Base-by-base conservation (phyloP, 2,113 vertebrate species). In the Pyxicephalus adspersus region DNA sequence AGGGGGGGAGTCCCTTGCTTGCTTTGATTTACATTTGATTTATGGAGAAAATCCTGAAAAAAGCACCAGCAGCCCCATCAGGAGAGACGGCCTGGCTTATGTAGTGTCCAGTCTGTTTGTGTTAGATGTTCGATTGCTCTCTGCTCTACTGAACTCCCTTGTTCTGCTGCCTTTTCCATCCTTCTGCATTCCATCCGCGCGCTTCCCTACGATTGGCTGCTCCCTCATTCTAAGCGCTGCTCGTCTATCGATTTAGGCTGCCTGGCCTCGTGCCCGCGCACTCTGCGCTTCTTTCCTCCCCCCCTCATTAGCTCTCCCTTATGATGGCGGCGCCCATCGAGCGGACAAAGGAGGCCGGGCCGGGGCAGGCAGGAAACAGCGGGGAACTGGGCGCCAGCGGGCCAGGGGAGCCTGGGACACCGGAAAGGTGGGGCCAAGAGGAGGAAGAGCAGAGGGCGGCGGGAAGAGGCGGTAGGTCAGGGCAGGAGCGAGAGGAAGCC, bases 281-380 rank as follows among this genome's bases (percentile, higher is more conserved):
- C 23, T 7, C 26, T 17, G 3, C n/a, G n/a, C n/a, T n/a, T n/a
- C n/a, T n/a, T n/a, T 4, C 23, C 20, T 1, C 15, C 16, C 2
- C 45, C 9, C 38, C 23, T 58, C 22, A n/a, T n/a, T 22, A 26
- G 23, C 23, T 18, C 8, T 52, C 11, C 7, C 86, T 89, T 91
- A 92, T 92, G 16, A 94, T 94, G 92, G 91, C 92, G 91, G 93
- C 92, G 91, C 91, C 90, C 92, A 92, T 87, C 89, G 89, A 89
- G 91, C 91, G 91, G 79, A 93, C 92, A 93, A 92, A 92, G 92
- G 91, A 90, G 58, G 75, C 86, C 88, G 86, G 85, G 87, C 79
- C 81, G 64, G 50, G 88, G 9, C 23, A 67, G 23, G 5, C 55
- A 68, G 23, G 25, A 58, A 52, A 60, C 31, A 77, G 54, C 54